phyloP scores from a whole-genome alignment of 2,113 vertebrate species.

The Vicugna pacos region DNA sequence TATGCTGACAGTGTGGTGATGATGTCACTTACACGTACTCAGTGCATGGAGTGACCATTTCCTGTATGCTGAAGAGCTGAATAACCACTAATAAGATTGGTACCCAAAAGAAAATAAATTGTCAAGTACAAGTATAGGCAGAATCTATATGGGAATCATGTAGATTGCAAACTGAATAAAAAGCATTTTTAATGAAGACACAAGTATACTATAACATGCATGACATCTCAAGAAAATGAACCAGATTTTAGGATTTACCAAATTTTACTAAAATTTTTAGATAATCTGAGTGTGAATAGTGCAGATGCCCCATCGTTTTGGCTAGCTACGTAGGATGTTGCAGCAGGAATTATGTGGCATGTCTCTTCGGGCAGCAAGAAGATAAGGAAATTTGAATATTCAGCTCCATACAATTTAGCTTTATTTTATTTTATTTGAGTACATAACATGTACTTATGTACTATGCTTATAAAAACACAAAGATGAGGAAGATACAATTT shows the following conservation, averaged over 20 bases:
- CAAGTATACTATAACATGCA: background rate
- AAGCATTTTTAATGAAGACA: background rate
- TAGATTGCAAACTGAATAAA: background rate
- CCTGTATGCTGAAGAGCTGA: background rate
- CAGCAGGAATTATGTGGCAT: background rate
- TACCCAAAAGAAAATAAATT: background rate
- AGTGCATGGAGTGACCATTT: background rate
- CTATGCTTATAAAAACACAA: background rate
- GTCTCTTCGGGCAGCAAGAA: background rate
- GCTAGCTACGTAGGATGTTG: background rate
- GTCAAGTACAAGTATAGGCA: background rate
- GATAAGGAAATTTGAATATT: background rate
- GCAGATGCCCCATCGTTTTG: background rate
- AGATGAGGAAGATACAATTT: background rate
- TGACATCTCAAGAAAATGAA: background rate
- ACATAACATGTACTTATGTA: background rate
- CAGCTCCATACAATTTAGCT: background rate
- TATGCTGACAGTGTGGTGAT: background rate
- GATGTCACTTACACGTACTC: background rate
- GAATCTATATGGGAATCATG: background rate
- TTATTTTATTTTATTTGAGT: background rate
- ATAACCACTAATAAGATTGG: background rate
- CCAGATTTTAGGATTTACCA: background rate
- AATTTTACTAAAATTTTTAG: background rate
- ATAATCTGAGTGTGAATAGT: background rate